A percentile compares a stretch with the other conserved stretches of the same genome.
Conservation (phyloP, 2,888 invertebrate genomes). For the Aplocera efformata region DNA sequence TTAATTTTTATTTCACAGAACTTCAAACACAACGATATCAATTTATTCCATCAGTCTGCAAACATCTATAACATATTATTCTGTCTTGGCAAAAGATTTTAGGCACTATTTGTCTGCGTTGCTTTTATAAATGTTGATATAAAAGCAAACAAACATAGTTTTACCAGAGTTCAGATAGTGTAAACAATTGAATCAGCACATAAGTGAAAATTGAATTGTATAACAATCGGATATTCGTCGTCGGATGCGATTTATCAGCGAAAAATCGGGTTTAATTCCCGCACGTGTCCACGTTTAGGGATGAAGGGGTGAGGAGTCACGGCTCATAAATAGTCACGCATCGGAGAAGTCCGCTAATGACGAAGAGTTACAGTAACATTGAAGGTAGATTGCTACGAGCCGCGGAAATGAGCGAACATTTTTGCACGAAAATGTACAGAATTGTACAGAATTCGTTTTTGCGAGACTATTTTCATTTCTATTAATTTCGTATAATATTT, state of each 20-base stretch:
- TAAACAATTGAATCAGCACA: conserved; percentile 19
- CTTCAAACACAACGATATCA: too few relatives aligned
- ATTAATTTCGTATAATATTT: too few relatives aligned
- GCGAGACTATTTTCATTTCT: neutral
- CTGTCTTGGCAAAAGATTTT: too few relatives aligned
- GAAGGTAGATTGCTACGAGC: too few relatives aligned
- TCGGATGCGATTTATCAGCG: conserved; percentile 49
- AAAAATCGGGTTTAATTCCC: conserved; percentile 73
- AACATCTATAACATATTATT: too few relatives aligned
- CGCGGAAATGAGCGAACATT: too few relatives aligned
- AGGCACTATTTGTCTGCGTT: too few relatives aligned
- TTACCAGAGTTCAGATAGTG: conserved; percentile 24
- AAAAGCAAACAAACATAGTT: conserved; percentile 15
- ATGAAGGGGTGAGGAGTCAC: conserved; percentile 69
- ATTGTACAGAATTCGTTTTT: conserved; percentile 4
- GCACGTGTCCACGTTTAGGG: conserved; percentile 75
- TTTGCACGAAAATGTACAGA: conserved; percentile 1
- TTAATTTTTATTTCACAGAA: too few relatives aligned
- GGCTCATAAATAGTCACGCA: conserved; percentile 75
- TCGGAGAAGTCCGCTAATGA: conserved; percentile 63
- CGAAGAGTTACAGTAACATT: conserved; percentile 23
- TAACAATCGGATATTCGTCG: conserved; percentile 50
- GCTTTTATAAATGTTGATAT: too few relatives aligned
- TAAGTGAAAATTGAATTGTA: conserved; percentile 43
- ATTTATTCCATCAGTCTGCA: too few relatives aligned